Conservation (phyloP, 2,888 invertebrate genomes). For the Balanococcus diminutus region DNA sequence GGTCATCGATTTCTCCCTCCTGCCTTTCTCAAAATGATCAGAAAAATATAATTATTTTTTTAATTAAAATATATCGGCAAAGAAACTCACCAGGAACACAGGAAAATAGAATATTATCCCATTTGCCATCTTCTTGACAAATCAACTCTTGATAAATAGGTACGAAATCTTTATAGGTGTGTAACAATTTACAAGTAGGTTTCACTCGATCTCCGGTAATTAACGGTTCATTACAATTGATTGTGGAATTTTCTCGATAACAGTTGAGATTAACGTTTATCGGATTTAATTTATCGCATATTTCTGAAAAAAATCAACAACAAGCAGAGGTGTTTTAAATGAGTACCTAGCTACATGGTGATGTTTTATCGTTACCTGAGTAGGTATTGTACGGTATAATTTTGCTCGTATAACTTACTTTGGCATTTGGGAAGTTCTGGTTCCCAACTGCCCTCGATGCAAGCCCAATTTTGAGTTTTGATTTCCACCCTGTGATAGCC, state of each 20-base stretch:
- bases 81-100: slow-evolving; percentile 33
- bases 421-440: not conserved
- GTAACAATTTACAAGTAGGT: not conserved
- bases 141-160: not conserved
- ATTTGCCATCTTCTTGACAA: slow-evolving; percentile 40
- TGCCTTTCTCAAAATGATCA: too few species aligned
- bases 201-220: not conserved
- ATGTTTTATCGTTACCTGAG: not conserved
- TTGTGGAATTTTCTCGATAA: not conserved
- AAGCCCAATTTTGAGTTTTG: not conserved
- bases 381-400: too few species aligned
- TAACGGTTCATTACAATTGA: not conserved
- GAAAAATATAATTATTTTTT: too few species aligned
- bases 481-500: not conserved
- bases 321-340: not conserved
- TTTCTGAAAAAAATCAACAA: not conserved
- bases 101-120: slow-evolving; percentile 19
- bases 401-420: not conserved
- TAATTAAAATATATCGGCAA: too few species aligned
- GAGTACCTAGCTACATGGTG: not conserved
- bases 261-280: not conserved
- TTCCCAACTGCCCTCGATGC: not conserved
- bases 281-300: not conserved
- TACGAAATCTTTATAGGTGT: not conserved
- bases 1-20: too few species aligned